These are phyloP conservation scores for Patagioenas fasciata DNA, from an alignment of 2,113 vertebrate species.

Conservation along the genomic window DNA sequence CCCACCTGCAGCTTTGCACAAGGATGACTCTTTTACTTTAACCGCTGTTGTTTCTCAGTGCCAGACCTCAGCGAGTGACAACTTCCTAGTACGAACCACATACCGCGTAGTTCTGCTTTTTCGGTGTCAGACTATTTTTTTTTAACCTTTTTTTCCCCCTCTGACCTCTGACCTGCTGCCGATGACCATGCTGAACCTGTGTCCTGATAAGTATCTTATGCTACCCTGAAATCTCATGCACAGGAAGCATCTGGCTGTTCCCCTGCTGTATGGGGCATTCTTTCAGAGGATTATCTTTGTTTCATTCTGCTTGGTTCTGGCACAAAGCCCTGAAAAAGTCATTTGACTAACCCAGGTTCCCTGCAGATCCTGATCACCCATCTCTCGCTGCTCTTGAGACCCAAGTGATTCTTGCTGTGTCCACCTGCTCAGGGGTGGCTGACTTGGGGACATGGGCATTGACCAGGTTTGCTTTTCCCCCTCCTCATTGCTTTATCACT, in stretches of 20 bases:
- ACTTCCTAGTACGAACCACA: background rate
- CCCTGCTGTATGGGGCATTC: background rate
- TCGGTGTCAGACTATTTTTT: background rate
- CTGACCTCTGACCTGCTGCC: background rate
- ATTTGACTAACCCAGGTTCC: constrained; percentile 5
- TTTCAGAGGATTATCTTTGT: background rate
- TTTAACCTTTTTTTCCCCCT: too few relatives aligned
- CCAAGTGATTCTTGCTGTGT: background rate
- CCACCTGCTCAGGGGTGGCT: background rate
- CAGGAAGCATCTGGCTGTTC: constrained; percentile 44
- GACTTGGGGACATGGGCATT: rapidly evolving
- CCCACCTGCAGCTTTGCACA: rapidly evolving
- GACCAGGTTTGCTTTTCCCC: background rate
- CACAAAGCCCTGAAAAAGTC: constrained; percentile 22
- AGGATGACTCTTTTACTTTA: background rate
- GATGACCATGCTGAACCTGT: background rate
- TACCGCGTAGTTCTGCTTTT: background rate
- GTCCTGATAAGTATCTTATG: background rate
- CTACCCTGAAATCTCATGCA: background rate
- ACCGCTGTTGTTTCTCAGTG: background rate
- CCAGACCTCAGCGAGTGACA: background rate
- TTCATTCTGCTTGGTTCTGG: background rate
- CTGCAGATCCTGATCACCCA: background rate
- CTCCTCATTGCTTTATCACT: background rate
- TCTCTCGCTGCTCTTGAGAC: rapidly evolving